These are phyloP conservation scores for Camponotus vicinus DNA, from an alignment of 1,140 invertebrate species.

Conservation along the genomic window DNA sequence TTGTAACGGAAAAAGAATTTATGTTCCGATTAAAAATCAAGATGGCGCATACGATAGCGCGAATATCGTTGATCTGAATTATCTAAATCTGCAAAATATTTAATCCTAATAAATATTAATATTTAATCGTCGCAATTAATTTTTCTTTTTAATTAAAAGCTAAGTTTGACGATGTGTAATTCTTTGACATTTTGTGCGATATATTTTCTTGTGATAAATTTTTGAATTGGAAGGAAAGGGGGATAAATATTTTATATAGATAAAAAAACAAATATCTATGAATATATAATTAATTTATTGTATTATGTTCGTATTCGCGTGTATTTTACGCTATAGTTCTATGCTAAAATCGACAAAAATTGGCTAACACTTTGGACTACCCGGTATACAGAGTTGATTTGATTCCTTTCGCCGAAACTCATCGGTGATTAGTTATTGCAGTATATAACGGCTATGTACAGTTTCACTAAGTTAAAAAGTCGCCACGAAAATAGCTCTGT, in stretches of 20 bases:
- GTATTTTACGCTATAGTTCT: slow-evolving; percentile 63
- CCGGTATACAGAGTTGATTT: slow-evolving; percentile 84
- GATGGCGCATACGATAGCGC: too few species aligned
- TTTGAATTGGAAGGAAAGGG: slow-evolving; percentile 25
- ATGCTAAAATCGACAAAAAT: slow-evolving; percentile 89
- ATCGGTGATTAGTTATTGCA: slow-evolving; percentile 93
- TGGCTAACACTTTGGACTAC: slow-evolving; percentile 88
- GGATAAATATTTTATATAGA: neutral
- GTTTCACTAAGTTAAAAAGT: slow-evolving; percentile 41
- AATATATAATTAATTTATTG: slow-evolving; percentile 68
- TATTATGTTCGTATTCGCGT: slow-evolving; percentile 57
- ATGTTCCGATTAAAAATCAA: too few species aligned
- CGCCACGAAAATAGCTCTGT: slow-evolving; percentile 1
- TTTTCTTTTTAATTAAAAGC: too few species aligned
- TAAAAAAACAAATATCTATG: slow-evolving; percentile 38
- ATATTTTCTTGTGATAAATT: too few species aligned
- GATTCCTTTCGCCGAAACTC: slow-evolving; percentile 90
- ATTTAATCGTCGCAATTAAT: too few species aligned
- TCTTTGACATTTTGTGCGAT: too few species aligned
- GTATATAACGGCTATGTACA: slow-evolving; percentile 76
- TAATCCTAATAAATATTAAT: too few species aligned
- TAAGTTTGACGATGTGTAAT: too few species aligned
- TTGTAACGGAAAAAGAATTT: too few species aligned
- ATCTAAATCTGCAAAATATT: too few species aligned
- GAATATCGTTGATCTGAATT: too few species aligned